Conservation (phyloP, 1,140 invertebrate species). For the Drosophila auraria region DNA sequence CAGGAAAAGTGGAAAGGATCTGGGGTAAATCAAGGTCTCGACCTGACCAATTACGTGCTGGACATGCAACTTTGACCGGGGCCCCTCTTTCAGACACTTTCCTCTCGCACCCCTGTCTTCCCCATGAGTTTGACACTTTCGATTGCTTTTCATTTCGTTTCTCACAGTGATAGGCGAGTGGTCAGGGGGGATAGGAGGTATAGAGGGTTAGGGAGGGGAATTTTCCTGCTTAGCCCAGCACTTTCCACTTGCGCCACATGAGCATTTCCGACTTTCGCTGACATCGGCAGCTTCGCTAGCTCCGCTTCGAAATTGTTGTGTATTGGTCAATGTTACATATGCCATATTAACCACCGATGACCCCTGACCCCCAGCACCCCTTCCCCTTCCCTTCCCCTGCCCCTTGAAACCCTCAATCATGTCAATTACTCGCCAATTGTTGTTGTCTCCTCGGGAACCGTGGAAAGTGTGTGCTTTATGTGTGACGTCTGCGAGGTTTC, state of each 20-base stretch:
- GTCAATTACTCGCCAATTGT: constrained; percentile 68
- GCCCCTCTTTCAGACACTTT: neutral
- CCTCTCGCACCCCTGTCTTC: neutral
- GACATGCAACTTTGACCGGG: constrained; percentile 11
- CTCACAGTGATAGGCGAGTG: constrained; percentile 17
- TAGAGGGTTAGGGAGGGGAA: neutral
- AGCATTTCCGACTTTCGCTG: constrained; percentile 57
- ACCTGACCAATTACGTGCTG: constrained; percentile 31
- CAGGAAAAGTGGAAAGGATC: neutral
- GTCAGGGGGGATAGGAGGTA: no score
- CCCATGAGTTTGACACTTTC: constrained; percentile 40
- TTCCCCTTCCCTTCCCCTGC: neutral
- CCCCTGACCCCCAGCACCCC: neutral
- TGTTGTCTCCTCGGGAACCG: constrained; percentile 49
- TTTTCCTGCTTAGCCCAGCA: constrained; percentile 67
- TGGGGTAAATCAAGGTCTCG: constrained; percentile 22
- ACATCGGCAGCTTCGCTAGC: constrained; percentile 45
- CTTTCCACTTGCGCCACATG: constrained; percentile 47
- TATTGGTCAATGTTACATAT: constrained; percentile 47
- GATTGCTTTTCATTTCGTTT: constrained; percentile 42
- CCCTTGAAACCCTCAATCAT: constrained; percentile 34
- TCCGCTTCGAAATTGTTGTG: constrained; percentile 27
- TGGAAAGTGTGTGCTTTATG: constrained; percentile 62
- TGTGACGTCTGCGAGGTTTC: constrained; percentile 60
- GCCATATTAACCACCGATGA: constrained; percentile 56